These are phyloP conservation scores for Sturnira hondurensis DNA, from an alignment of 2,113 vertebrate genomes.

Conservation along the genomic window DNA sequence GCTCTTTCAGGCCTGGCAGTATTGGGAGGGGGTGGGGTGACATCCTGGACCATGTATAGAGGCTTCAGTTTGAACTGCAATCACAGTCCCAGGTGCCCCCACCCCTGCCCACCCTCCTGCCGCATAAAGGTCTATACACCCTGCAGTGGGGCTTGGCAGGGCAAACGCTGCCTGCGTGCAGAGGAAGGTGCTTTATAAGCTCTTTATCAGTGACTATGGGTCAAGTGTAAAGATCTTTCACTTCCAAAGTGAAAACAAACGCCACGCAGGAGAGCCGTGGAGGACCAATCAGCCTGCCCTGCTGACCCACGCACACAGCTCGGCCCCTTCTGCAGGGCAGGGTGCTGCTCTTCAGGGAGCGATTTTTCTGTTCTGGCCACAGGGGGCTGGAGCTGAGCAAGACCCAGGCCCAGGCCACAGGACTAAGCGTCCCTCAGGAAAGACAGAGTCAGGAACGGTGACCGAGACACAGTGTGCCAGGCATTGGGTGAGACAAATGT, in stretches of 20 bases:
- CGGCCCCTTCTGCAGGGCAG: no score
- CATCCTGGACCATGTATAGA: no score
- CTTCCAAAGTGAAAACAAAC: not conserved
- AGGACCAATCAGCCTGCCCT: fast-evolving
- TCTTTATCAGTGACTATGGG: not conserved
- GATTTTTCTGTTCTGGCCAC: not conserved
- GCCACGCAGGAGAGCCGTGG: no score
- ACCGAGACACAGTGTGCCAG: not conserved
- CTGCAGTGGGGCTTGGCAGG: fast-evolving
- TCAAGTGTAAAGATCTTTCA: not conserved
- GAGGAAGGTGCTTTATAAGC: not conserved
- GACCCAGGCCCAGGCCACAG: not conserved
- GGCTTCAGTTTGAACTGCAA: not conserved
- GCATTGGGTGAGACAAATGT: not conserved
- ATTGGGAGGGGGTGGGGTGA: not conserved
- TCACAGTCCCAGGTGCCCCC: not conserved
- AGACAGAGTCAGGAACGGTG: not conserved
- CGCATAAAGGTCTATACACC: fast-evolving
- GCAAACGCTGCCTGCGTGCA: not conserved
- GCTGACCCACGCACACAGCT: no score
- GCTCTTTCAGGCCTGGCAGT: no score
- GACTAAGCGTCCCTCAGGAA: not conserved
- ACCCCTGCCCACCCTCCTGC: no score
- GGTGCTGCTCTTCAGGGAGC: not conserved
- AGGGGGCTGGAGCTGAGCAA: not conserved